These are phyloP conservation scores for Idaea dimidiata DNA, from an alignment of 2,888 invertebrate genomes.

Conservation along the genomic window DNA sequence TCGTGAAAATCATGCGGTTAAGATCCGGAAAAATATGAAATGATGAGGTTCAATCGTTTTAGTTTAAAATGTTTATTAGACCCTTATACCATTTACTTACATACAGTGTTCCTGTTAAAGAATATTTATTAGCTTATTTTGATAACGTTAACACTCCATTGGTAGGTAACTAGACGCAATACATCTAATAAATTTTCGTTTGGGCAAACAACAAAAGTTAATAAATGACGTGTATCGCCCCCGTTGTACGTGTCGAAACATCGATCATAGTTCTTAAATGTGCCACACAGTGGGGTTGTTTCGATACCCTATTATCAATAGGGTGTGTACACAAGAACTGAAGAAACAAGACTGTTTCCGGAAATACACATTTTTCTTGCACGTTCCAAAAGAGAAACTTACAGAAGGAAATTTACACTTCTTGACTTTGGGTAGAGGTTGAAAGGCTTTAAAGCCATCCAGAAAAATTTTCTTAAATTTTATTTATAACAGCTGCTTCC, in stretches of 20 bases:
- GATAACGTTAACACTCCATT: too few species aligned
- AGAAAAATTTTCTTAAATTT: too few species aligned
- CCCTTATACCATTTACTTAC: too few species aligned
- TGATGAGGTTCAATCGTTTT: too few species aligned
- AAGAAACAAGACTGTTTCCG: not conserved
- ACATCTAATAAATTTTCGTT: conserved; percentile 31
- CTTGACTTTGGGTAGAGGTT: not conserved
- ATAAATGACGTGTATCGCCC: conserved; percentile 50
- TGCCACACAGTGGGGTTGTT: conserved; percentile 35
- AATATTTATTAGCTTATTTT: too few species aligned
- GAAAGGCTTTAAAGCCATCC: not conserved
- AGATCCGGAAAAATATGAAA: too few species aligned
- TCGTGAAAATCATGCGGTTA: too few species aligned
- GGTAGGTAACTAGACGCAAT: too few species aligned
- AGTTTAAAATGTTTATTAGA: too few species aligned
- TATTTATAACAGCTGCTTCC: too few species aligned
- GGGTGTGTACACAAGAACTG: conserved; percentile 1
- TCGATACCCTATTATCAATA: conserved; percentile 23
- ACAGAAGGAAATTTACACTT: not conserved
- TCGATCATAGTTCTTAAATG: conserved; percentile 53
- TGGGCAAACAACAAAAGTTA: conserved; percentile 42
- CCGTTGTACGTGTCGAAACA: conserved; percentile 52
- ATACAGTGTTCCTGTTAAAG: too few species aligned
- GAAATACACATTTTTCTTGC: not conserved
- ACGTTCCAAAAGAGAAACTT: not conserved